Evolutionary conservation across 2,113 vertebrate species (phyloP).

Genomic region (Indicator indicator): DNA sequence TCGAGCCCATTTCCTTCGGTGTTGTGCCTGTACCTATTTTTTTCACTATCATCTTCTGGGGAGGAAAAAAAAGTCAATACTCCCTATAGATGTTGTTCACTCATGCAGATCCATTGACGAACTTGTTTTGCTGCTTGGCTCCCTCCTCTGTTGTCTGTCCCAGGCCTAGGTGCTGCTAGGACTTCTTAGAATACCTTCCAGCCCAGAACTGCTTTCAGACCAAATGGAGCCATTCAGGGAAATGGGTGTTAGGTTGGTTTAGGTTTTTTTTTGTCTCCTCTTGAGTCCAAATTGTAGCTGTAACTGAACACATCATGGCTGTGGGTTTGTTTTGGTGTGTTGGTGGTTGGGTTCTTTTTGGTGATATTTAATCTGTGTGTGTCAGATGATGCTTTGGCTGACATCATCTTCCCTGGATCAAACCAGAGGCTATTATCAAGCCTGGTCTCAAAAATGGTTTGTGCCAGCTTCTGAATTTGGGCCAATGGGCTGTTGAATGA

Average conservation of each 20-base stretch:
- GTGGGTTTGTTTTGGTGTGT: neutral
- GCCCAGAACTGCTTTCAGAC: neutral
- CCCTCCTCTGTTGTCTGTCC: neutral
- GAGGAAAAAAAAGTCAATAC: neutral
- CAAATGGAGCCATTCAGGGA: neutral
- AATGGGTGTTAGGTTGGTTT: neutral
- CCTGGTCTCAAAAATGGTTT: neutral
- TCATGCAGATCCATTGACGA: neutral
- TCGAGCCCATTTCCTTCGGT: neutral
- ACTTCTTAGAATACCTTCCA: neutral
- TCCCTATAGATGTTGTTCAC: neutral
- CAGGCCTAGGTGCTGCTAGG: neutral
- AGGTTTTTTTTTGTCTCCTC: neutral
- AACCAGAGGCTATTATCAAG: slow-evolving; percentile 23
- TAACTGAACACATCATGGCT: neutral
- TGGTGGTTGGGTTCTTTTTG: neutral
- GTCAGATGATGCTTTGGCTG: slow-evolving; percentile 29
- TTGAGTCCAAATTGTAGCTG: neutral
- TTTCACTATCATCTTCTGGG: neutral
- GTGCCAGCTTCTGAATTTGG: slow-evolving; percentile 15
- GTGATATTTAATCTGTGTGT: neutral
- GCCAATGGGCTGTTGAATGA: slow-evolving; percentile 4
- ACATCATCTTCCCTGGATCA: neutral
- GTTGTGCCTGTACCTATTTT: neutral
- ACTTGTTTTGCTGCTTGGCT: neutral